phyloP scores from a whole-genome alignment of 2,113 vertebrate genomes.

The Laticauda colubrina region DNA sequence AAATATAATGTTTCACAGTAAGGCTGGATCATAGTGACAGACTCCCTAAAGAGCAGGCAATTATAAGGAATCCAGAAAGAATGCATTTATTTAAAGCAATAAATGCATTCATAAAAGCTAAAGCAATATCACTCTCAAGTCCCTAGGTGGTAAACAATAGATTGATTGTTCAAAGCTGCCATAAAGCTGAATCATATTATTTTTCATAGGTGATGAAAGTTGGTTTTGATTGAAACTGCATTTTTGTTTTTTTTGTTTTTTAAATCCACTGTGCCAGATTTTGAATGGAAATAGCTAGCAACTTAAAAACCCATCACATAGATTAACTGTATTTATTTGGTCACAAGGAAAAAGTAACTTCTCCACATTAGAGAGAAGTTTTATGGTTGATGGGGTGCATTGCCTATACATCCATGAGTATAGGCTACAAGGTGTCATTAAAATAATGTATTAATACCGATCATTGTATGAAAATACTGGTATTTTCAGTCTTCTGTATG shows the following conservation, averaged over 20 bases:
- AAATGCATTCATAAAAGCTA: background rate
- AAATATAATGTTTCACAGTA: background rate
- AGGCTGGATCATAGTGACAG: background rate
- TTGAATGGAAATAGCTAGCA: background rate
- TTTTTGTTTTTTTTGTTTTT: background rate
- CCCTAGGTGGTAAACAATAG: slow-evolving; percentile 1
- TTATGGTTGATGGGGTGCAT: background rate
- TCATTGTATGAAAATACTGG: background rate
- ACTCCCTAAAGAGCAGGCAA: background rate
- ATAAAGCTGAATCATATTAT: background rate
- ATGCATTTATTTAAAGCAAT: slow-evolving; percentile 5
- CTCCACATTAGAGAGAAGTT: background rate
- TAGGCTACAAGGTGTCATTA: background rate
- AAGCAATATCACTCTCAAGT: background rate
- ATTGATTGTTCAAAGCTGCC: background rate
- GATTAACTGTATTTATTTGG: background rate
- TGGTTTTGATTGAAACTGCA: background rate
- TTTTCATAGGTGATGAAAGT: background rate
- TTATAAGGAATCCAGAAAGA: background rate
- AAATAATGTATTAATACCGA: background rate
- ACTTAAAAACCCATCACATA: background rate
- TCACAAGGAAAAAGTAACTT: background rate
- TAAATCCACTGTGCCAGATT: background rate
- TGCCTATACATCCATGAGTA: background rate
- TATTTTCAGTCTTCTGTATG: background rate